These are phyloP conservation scores for Odocoileus hemionus DNA, from an alignment of 2,113 vertebrate species.

Conservation along the genomic window DNA sequence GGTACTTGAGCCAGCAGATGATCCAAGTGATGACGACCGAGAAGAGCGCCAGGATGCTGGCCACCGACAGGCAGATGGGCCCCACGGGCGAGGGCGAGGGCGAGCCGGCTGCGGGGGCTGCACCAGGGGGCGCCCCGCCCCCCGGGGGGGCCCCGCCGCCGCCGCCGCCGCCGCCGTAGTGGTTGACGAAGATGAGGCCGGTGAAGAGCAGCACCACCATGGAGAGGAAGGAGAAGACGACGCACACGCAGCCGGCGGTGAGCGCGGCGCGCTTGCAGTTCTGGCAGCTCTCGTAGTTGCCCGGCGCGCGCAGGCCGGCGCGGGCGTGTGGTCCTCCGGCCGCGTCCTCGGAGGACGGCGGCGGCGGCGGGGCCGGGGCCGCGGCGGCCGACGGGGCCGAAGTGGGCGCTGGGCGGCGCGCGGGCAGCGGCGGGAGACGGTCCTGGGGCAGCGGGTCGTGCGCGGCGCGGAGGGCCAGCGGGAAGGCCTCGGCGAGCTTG, in stretches of 20 bases:
- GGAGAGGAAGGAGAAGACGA: slow-evolving; percentile 92
- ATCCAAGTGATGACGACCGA: slow-evolving; percentile 94
- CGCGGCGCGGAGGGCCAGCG: slow-evolving; percentile 85
- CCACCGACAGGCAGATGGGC: slow-evolving; percentile 91
- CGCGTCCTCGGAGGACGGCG: slow-evolving; percentile 13
- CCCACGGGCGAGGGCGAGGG: slow-evolving; percentile 89
- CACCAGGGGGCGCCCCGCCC: slow-evolving; percentile 61
- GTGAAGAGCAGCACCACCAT: slow-evolving; percentile 95
- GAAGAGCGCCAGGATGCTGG: slow-evolving; percentile 94
- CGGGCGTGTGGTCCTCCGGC: slow-evolving; percentile 63
- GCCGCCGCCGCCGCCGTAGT: slow-evolving; percentile 74
- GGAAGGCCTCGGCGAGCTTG: slow-evolving; percentile 90
- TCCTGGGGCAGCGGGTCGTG: slow-evolving; percentile 89
- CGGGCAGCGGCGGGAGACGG: slow-evolving; percentile 83
- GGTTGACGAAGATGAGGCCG: slow-evolving; percentile 94
- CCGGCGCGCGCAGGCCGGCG: slow-evolving; percentile 85
- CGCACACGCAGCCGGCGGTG: slow-evolving; percentile 93
- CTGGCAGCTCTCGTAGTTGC: slow-evolving; percentile 90
- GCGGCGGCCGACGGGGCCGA: slow-evolving; percentile 66
- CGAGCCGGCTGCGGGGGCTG: slow-evolving; percentile 66
- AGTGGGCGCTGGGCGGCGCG: slow-evolving; percentile 77
- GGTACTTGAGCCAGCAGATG: slow-evolving; percentile 94
- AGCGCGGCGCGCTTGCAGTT: slow-evolving; percentile 92
- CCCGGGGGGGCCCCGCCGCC: slow-evolving; percentile 60
- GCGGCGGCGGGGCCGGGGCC: not conserved